These are phyloP conservation scores for Villa cingulata DNA, from an alignment of 2,888 invertebrate species.

Conservation along the genomic window DNA sequence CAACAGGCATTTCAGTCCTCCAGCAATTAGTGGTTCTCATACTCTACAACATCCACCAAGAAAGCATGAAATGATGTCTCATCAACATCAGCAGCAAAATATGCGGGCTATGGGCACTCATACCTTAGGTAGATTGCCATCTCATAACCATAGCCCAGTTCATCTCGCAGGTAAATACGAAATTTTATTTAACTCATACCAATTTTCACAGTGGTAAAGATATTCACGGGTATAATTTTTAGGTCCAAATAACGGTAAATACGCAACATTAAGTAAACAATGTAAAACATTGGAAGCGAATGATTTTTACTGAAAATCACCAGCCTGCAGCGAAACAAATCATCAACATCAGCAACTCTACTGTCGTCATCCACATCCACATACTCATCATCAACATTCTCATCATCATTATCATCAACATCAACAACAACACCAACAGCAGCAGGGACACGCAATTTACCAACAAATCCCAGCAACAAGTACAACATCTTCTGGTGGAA, in stretches of 20 bases:
- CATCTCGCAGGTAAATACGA: conserved; percentile 32
- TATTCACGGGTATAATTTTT: conserved; percentile 12
- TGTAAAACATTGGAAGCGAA: conserved; percentile 89
- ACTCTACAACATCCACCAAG: conserved; percentile 35
- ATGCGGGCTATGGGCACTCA: conserved; percentile 44
- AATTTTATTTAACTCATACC: neutral
- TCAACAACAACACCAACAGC: conserved; percentile 29
- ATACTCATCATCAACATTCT: conserved; percentile 41
- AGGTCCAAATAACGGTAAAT: conserved; percentile 72
- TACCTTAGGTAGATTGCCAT: conserved; percentile 53
- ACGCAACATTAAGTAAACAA: conserved; percentile 90
- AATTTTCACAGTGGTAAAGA: neutral
- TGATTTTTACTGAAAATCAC: conserved; percentile 87
- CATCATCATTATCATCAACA: conserved; percentile 32
- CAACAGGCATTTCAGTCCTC: conserved; percentile 35
- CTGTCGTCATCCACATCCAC: conserved; percentile 37
- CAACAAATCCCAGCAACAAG: conserved; percentile 34
- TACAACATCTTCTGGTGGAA: conserved; percentile 26
- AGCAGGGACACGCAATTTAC: conserved; percentile 28
- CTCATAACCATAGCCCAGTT: conserved; percentile 47
- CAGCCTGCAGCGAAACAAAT: conserved; percentile 36
- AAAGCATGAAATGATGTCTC: conserved; percentile 38
- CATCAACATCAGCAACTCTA: conserved; percentile 32
- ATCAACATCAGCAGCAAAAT: conserved; percentile 37
- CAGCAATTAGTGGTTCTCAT: conserved; percentile 36